These are phyloP conservation scores for Lepidochitona cinerea DNA, from an alignment of 2,888 invertebrate genomes.

Conservation along the genomic window DNA sequence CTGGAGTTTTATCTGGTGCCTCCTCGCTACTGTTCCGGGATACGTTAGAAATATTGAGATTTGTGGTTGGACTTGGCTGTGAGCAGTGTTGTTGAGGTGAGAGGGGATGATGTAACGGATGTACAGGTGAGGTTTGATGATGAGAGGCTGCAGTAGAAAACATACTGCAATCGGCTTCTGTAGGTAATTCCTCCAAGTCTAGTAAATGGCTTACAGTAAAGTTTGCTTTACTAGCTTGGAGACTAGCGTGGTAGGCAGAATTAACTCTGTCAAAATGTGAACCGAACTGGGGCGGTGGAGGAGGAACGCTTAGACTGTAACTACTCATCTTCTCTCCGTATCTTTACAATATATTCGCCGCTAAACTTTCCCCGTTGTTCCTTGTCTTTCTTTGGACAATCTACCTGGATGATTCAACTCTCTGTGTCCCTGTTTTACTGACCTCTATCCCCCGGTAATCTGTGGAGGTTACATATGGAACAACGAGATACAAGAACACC, in stretches of 20 bases:
- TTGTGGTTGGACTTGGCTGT: neutral
- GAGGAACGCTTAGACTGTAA: conserved; percentile 14
- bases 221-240: conserved; percentile 53
- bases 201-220: conserved; percentile 58
- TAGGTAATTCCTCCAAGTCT: conserved; percentile 57
- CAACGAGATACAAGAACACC: too few relatives aligned
- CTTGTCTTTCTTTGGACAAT: too few relatives aligned
- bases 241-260: conserved; percentile 44
- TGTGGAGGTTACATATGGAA: too few relatives aligned
- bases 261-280: conserved; percentile 48
- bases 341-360: too few relatives aligned
- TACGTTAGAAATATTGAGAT: neutral
- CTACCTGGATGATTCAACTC: too few relatives aligned
- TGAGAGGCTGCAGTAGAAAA: conserved; percentile 52
- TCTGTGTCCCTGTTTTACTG: too few relatives aligned
- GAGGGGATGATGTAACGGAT: neutral
- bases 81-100: neutral
- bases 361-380: too few relatives aligned
- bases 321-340: conserved; percentile 12
- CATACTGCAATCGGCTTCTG: conserved; percentile 61
- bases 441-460: too few relatives aligned
- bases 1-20: neutral
- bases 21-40: neutral
- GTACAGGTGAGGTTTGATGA: conserved; percentile 41
- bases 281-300: conserved; percentile 43